Conservation (phyloP, 1,140 invertebrate genomes). For the Drosophila subobscura region DNA sequence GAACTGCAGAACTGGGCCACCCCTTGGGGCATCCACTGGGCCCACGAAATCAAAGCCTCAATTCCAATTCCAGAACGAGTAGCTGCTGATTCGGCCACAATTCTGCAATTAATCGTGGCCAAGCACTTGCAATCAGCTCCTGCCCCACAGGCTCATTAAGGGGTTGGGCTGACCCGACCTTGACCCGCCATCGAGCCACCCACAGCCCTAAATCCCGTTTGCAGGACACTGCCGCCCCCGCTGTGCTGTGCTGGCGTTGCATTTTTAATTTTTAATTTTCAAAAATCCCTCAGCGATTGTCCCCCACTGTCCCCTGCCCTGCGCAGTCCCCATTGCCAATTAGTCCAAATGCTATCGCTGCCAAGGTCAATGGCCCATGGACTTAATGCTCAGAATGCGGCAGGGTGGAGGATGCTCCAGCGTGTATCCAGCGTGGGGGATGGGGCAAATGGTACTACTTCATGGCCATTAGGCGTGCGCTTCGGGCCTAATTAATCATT, state of each 20-base stretch:
- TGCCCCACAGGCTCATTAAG: slow-evolving; percentile 29
- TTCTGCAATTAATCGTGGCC: slow-evolving; percentile 8
- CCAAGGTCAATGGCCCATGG: slow-evolving; percentile 45
- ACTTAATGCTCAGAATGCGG: slow-evolving; percentile 15
- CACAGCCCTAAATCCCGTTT: too few species aligned
- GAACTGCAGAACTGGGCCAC: too few species aligned
- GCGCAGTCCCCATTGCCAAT: slow-evolving; percentile 32
- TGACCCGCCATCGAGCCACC: slow-evolving; percentile 11
- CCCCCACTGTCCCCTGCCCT: slow-evolving; percentile 18
- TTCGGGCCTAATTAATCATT: slow-evolving; percentile 74
- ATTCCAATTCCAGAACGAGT: too few species aligned
- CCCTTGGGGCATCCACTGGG: too few species aligned
- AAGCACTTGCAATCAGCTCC: slow-evolving; percentile 16
- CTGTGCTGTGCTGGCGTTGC: slow-evolving; percentile 16
- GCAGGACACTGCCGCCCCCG: neutral
- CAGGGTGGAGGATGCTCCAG: too few species aligned
- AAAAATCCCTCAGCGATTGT: slow-evolving; percentile 10
- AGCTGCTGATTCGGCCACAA: neutral
- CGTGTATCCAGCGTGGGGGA: slow-evolving; percentile 13
- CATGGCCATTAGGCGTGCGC: slow-evolving; percentile 68
- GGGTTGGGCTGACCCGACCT: slow-evolving; percentile 24
- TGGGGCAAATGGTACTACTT: slow-evolving; percentile 1
- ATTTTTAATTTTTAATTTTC: slow-evolving; percentile 30
- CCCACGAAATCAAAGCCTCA: too few species aligned
- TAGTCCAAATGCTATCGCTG: slow-evolving; percentile 27